Evolutionary conservation across 2,113 vertebrate species (phyloP).

Genomic region (Ceuthmochares aereus): DNA sequence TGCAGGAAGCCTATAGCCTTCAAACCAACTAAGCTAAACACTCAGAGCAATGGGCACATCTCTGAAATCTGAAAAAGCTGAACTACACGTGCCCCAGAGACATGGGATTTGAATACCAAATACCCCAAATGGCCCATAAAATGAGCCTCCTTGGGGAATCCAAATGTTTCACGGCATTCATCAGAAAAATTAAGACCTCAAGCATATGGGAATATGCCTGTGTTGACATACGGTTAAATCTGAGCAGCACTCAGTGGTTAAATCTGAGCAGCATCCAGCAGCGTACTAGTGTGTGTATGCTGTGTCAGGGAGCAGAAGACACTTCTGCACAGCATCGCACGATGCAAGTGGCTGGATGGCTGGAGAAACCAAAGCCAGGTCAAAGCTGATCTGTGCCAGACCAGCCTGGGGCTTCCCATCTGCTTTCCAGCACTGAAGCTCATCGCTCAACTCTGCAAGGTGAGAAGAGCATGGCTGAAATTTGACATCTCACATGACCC

Average conservation of each 20-base stretch:
- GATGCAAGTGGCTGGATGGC: accelerated
- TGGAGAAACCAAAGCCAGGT: not conserved
- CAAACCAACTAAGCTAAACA: not conserved
- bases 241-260: not conserved
- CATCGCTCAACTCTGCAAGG: not conserved
- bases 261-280: not conserved
- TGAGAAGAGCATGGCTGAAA: not conserved
- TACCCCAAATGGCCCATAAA: not conserved
- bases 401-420: not conserved
- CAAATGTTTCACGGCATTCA: not conserved
- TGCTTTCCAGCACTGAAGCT: not conserved
- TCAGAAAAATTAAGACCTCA: not conserved
- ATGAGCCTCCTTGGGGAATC: not conserved
- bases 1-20: not conserved
- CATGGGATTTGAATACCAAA: not conserved
- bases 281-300: accelerated
- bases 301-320: not conserved
- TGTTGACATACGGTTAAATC: not conserved
- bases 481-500: not conserved
- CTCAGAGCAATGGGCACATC: not conserved
- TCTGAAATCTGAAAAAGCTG: not conserved
- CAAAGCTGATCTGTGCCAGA: accelerated
- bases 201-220: not conserved
- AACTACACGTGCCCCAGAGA: not conserved
- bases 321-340: not conserved